phyloP scores from a whole-genome alignment of 2,888 invertebrate species.

The Drosophila fungiperda region DNA sequence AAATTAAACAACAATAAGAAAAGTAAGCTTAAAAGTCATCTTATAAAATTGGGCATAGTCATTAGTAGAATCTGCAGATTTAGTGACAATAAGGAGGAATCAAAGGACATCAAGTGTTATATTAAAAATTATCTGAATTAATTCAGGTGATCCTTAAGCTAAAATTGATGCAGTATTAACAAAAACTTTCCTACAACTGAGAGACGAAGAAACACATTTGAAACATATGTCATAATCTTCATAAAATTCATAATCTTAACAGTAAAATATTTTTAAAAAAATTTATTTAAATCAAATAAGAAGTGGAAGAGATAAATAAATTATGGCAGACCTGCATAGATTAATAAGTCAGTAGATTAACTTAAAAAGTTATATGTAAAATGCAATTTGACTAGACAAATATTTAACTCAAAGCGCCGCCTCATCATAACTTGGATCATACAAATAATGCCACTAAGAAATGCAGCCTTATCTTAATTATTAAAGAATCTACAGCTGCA shows the following conservation, averaged over 20 bases:
- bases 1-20: not conserved
- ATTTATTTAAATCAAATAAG: not conserved
- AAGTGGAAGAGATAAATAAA: not conserved
- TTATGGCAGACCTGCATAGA: not conserved
- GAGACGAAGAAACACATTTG: not conserved
- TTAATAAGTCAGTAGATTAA: not conserved
- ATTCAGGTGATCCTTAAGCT: not conserved
- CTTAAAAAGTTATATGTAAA: not conserved
- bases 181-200: not conserved
- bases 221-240: no score
- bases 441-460: slow-evolving; percentile 1
- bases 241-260: no score
- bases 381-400: not conserved
- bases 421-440: not conserved
- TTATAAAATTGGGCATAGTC: not conserved
- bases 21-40: not conserved
- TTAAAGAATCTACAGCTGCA: slow-evolving; percentile 5
- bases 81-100: not conserved
- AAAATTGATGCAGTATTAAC: not conserved
- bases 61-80: not conserved
- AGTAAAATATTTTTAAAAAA: no score
- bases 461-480: slow-evolving; percentile 35
- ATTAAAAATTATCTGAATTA: not conserved
- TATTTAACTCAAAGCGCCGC: not conserved
- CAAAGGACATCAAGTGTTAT: not conserved